These are phyloP conservation scores for Epinotia demarniana DNA, from an alignment of 2,888 invertebrate genomes.

Conservation along the genomic window DNA sequence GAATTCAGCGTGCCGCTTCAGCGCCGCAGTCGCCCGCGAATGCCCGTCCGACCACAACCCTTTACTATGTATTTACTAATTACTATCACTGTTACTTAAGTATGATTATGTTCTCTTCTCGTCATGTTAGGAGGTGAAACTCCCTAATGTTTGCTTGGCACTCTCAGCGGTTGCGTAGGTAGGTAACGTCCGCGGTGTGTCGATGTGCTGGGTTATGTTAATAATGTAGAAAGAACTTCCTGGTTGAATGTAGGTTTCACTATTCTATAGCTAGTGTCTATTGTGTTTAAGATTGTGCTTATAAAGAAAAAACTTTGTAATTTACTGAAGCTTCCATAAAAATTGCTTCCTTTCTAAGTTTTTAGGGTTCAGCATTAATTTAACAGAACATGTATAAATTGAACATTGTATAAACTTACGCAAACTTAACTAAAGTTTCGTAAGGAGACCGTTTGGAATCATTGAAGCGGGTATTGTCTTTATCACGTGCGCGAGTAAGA, in stretches of 20 bases:
- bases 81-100: constrained; percentile 9
- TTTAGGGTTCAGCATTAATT: background rate
- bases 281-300: too few species aligned
- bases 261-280: background rate
- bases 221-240: constrained; percentile 25
- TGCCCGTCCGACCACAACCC: constrained; percentile 56
- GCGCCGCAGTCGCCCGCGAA: constrained; percentile 67
- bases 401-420: too few species aligned
- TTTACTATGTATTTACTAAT: constrained; percentile 24
- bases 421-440: too few species aligned
- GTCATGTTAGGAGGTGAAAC: constrained; percentile 68
- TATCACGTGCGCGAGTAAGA: too few species aligned
- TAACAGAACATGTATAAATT: too few species aligned
- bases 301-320: too few species aligned
- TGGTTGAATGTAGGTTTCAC: constrained; percentile 20
- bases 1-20: constrained; percentile 56
- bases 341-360: background rate
- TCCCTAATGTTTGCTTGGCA: constrained; percentile 77
- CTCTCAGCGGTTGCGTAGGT: constrained; percentile 76
- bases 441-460: too few species aligned
- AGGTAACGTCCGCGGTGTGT: constrained; percentile 49
- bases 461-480: too few species aligned
- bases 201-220: constrained; percentile 17
- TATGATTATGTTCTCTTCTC: constrained; percentile 48
- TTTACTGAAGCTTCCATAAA: background rate